phyloP scores from a whole-genome alignment of 2,113 vertebrate species.

The Xenopus borealis region DNA sequence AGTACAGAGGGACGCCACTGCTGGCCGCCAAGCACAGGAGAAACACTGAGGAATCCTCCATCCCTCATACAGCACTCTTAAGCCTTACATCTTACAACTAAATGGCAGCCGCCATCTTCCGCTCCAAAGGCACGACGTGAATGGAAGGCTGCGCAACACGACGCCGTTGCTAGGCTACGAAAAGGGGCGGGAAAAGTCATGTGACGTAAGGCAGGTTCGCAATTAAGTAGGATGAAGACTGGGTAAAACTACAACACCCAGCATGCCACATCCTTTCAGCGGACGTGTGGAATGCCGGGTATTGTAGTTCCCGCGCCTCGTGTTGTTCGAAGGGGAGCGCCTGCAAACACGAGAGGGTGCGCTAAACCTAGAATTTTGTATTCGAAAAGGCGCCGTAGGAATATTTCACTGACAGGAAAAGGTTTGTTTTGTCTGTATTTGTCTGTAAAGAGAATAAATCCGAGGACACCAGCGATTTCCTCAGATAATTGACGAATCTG shows the following conservation, averaged over 20 bases:
- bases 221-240: too few relatives aligned
- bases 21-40: slow-evolving; percentile 80
- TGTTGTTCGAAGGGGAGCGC: too few relatives aligned
- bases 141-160: background rate
- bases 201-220: too few relatives aligned
- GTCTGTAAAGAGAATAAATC: too few relatives aligned
- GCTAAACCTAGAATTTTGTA: background rate
- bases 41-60: slow-evolving; percentile 63
- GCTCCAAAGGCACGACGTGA: slow-evolving; percentile 13
- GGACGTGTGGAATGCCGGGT: background rate
- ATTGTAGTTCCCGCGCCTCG: background rate
- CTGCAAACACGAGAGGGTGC: slow-evolving; percentile 3
- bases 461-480: too few relatives aligned
- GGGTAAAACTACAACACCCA: too few relatives aligned
- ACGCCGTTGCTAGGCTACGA: slow-evolving; percentile 32
- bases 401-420: too few relatives aligned
- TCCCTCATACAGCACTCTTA: slow-evolving; percentile 11
- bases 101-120: slow-evolving; percentile 22
- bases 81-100: background rate
- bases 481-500: too few relatives aligned
- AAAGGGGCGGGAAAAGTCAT: background rate
- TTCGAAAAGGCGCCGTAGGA: too few relatives aligned
- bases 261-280: too few relatives aligned
- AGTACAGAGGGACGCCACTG: slow-evolving; percentile 84
- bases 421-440: too few relatives aligned